A percentile compares a stretch with the other conserved stretches of the same genome.
Conservation (phyloP, 2,113 vertebrate species). For the Aplodontia rufa region DNA sequence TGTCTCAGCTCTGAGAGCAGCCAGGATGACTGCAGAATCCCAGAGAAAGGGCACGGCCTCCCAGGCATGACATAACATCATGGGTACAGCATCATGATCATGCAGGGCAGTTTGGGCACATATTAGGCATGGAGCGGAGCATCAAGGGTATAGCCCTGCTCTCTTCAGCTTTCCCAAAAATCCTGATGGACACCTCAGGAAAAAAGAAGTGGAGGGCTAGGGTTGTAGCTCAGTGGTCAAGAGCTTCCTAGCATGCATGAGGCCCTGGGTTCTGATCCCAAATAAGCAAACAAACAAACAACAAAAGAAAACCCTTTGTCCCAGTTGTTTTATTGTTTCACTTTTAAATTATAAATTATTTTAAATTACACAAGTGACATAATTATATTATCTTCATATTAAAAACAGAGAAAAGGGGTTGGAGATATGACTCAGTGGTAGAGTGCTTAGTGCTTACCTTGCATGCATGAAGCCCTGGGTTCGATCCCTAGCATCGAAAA, state of each 20-base stretch:
- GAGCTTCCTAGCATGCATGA: background rate
- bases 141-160: background rate
- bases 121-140: background rate
- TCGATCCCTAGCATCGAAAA: too few relatives aligned
- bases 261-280: background rate
- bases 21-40: background rate
- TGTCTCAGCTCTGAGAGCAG: constrained; percentile 17
- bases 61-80: background rate
- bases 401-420: background rate
- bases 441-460: too few relatives aligned
- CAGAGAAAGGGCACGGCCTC: background rate
- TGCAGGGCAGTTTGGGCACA: background rate
- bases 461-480: too few relatives aligned
- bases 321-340: background rate
- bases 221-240: background rate
- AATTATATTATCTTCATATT: background rate
- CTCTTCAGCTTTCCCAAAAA: background rate
- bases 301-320: background rate
- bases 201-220: background rate
- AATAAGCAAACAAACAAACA: too few relatives aligned
- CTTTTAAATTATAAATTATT: background rate
- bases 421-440: too few relatives aligned
- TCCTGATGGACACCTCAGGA: background rate
- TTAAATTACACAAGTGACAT: background rate
- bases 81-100: background rate